Evolutionary conservation across 2,888 invertebrate species (phyloP).

Genomic region (Agelastica alni): DNA sequence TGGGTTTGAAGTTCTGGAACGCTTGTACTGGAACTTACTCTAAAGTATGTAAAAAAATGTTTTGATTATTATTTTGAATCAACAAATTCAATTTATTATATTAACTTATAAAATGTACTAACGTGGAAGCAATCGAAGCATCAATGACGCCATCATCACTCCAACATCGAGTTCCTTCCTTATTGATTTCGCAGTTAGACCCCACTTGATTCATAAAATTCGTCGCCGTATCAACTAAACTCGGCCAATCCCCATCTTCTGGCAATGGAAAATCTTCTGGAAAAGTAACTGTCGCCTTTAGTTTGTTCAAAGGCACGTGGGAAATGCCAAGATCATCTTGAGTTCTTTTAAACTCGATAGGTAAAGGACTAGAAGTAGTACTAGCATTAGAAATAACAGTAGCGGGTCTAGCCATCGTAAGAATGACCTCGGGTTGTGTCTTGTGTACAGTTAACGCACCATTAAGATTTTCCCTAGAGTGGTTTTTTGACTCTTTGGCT

Average conservation of each 20-base stretch:
- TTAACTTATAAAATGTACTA: slow-evolving; percentile 38
- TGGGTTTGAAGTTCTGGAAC: slow-evolving; percentile 65
- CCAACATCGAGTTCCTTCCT: slow-evolving; percentile 29
- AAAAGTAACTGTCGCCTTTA: slow-evolving; percentile 42
- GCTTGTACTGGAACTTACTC: slow-evolving; percentile 58
- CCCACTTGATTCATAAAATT: slow-evolving; percentile 57
- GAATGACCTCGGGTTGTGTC: slow-evolving; percentile 63
- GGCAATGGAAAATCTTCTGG: slow-evolving; percentile 65
- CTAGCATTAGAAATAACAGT: slow-evolving; percentile 69
- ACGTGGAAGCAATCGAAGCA: slow-evolving; percentile 53
- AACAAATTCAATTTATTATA: too few species aligned
- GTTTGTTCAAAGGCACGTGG: slow-evolving; percentile 42
- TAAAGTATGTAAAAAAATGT: too few species aligned
- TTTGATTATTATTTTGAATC: too few species aligned
- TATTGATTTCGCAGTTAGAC: slow-evolving; percentile 27
- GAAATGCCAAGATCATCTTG: slow-evolving; percentile 60
- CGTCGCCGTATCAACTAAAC: slow-evolving; percentile 79
- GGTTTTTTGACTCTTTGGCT: slow-evolving; percentile 44
- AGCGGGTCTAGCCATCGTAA: slow-evolving; percentile 68
- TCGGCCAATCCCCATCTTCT: slow-evolving; percentile 77
- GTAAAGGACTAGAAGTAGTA: slow-evolving; percentile 62
- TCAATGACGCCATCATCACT: slow-evolving; percentile 55
- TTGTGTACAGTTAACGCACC: slow-evolving; percentile 50
- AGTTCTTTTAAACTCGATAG: slow-evolving; percentile 61
- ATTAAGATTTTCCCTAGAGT: slow-evolving; percentile 53